These are phyloP conservation scores for Campoletis sonorensis DNA, from an alignment of 1,140 invertebrate genomes.

Conservation along the genomic window DNA sequence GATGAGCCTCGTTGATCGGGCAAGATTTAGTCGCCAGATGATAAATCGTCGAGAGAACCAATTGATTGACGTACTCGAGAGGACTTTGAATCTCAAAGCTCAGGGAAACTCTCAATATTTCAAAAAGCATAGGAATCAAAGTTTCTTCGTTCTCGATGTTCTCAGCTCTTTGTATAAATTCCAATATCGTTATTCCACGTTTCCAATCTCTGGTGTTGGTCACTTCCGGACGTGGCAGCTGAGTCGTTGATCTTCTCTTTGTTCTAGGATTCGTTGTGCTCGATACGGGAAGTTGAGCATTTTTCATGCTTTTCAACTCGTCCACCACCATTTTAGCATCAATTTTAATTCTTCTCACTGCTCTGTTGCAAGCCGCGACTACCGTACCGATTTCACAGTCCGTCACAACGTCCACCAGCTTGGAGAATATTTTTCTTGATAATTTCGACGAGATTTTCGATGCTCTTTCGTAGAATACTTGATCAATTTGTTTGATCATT, in stretches of 20 bases:
- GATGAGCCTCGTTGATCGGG: constrained; percentile 78
- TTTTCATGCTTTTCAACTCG: constrained; percentile 80
- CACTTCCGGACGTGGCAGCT: constrained; percentile 73
- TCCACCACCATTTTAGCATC: constrained; percentile 80
- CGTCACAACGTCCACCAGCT: constrained; percentile 70
- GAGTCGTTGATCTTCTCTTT: constrained; percentile 67
- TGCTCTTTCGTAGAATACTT: constrained; percentile 71
- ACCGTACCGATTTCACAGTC: constrained; percentile 75
- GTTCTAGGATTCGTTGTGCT: background rate
- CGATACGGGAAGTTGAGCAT: constrained; percentile 63
- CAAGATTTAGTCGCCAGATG: constrained; percentile 78
- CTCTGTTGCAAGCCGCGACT: constrained; percentile 78
- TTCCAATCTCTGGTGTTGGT: constrained; percentile 85
- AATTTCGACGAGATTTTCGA: constrained; percentile 55
- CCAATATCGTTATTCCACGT: constrained; percentile 86
- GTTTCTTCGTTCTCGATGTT: constrained; percentile 80
- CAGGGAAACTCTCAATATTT: constrained; percentile 87
- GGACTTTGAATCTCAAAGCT: constrained; percentile 88
- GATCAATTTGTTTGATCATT: constrained; percentile 78
- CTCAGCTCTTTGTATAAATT: constrained; percentile 91
- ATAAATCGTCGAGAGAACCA: constrained; percentile 87
- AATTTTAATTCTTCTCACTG: constrained; percentile 84
- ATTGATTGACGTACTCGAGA: constrained; percentile 93
- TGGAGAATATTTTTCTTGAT: constrained; percentile 66
- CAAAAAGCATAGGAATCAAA: constrained; percentile 86